Base-by-base conservation (phyloP, 2,113 vertebrate genomes). In the Stomatorhinus ivindoensis region DNA sequence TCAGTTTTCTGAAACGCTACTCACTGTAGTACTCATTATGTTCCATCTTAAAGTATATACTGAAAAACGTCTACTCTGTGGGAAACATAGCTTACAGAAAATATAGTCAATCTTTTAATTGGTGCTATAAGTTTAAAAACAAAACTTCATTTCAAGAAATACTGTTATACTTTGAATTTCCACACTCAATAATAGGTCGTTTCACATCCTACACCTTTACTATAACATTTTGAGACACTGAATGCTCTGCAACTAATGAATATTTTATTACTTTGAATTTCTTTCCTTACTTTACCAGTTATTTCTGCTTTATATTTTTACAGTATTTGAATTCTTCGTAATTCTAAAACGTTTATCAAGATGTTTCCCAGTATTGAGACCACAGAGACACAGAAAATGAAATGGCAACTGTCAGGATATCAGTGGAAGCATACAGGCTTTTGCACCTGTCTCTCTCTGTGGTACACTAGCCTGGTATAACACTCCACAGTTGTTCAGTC, bases 391-490 rank as follows among this genome's bases (percentile, higher is more conserved):
- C 92, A 93, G 91, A 92, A 92, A 92, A 92, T 93, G 91, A 91
- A 91, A 89, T 91, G 42, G 89, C 89, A 93, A 92, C 91, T 92
- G 92, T 91, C 91, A 90, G 89, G 90, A 91, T 91, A 94, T 93
- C 92, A 93, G 91, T 94, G 92, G 92, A 88, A 90, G 83, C 89
- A 88, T 91, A 86, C 89, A 76, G 91, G 69, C 69, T 91, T 87
- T 35, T 76, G 91, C 92, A 94, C 92, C 95, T 92, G 91, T 89
- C 91, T 92, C 82, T 47, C 35, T 31, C 50, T 82, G 39, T 69
- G 46, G 7, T 69, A 53, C 39, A 82, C 80, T 76, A 90, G 89
- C 61, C 44, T 76, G 69, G 85, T 50, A 86, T 82, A 27, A 51
- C 53, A 58, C 88, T 89, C 87, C 44, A 24, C 86, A 35, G 47